phyloP scores from a whole-genome alignment of 2,888 invertebrate species.

The Parapristionchus giblindavisi region DNA sequence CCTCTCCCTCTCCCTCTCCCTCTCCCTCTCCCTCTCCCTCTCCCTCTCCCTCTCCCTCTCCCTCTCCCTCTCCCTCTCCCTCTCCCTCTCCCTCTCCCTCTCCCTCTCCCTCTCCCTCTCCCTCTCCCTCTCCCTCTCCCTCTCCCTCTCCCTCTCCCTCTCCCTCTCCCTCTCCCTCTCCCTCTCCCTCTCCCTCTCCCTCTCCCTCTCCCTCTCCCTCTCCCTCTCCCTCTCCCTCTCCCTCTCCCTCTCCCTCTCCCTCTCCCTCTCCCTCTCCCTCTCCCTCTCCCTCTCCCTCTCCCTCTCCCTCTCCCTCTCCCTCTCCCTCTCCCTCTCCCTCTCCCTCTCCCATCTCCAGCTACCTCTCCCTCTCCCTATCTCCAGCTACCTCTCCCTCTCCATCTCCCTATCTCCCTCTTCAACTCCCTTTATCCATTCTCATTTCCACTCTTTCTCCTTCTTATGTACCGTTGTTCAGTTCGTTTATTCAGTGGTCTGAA shows the following conservation, averaged over 20 bases:
- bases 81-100: constrained; percentile 5
- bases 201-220: constrained; percentile 5
- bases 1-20: constrained; percentile 5
- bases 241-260: constrained; percentile 5
- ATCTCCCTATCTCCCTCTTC: no score
- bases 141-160: constrained; percentile 5
- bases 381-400: no score
- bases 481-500: no score
- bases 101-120: constrained; percentile 5
- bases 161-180: constrained; percentile 5
- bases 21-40: constrained; percentile 5
- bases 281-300: neutral
- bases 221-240: constrained; percentile 5
- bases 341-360: neutral
- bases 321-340: constrained; percentile 9
- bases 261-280: constrained; percentile 5
- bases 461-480: no score
- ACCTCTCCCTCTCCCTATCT: no score
- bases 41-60: constrained; percentile 5
- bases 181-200: constrained; percentile 5
- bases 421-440: no score
- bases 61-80: constrained; percentile 5
- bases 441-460: no score
- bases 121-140: constrained; percentile 5
- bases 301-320: neutral